Conservation (phyloP, 2,113 vertebrate genomes). For the Rutilus rutilus region DNA sequence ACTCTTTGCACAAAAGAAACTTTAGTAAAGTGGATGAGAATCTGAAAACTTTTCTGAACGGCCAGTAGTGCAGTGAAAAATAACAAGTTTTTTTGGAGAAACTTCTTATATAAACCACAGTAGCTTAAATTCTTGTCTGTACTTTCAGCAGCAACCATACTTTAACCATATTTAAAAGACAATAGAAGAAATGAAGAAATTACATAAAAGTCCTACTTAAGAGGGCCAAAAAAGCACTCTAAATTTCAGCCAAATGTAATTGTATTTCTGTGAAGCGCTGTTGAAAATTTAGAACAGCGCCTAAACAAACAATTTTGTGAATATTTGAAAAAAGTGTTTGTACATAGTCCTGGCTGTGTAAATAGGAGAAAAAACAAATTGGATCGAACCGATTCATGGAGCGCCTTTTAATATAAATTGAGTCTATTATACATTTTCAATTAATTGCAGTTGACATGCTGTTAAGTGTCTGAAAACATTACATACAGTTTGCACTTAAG, state of each 20-base stretch:
- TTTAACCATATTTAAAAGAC: not conserved
- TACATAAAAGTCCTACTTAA: no score
- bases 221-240: no score
- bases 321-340: no score
- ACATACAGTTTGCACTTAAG: not conserved
- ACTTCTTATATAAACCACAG: not conserved
- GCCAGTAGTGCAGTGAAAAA: not conserved
- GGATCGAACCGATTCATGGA: no score
- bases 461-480: not conserved
- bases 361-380: no score
- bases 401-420: no score
- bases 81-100: not conserved
- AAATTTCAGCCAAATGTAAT: no score
- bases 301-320: no score
- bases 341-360: no score
- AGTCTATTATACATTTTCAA: no score
- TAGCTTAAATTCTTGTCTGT: not conserved
- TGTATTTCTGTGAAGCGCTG: no score
- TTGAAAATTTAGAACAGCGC: no score
- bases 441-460: not conserved
- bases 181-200: not conserved
- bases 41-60: conserved; percentile 1
- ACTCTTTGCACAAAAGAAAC: conserved; percentile 13
- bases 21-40: not conserved
- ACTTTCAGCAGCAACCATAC: not conserved